These are phyloP conservation scores for Nilaparvata lugens DNA, from an alignment of 1,140 invertebrate genomes.

Conservation along the genomic window DNA sequence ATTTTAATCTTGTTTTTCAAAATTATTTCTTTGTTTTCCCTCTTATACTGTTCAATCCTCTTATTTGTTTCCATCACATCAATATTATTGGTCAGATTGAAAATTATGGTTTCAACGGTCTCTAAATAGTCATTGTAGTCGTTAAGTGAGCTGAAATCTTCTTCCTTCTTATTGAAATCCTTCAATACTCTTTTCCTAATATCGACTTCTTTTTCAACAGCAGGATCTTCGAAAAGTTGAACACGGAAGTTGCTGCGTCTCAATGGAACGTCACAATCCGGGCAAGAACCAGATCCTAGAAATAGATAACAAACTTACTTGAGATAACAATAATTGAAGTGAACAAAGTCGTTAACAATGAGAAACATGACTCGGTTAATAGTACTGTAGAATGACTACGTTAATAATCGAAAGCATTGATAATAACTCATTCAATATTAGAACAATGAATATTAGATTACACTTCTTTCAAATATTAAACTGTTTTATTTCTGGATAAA, in stretches of 20 bases:
- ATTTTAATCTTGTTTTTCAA: constrained; percentile 65
- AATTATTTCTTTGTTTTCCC: constrained; percentile 85
- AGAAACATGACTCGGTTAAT: too few relatives aligned
- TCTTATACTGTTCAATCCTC: constrained; percentile 85
- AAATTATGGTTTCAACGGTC: constrained; percentile 84
- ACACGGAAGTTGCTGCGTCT: constrained; percentile 84
- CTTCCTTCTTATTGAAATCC: constrained; percentile 87
- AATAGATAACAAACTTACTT: too few relatives aligned
- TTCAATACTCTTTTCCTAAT: constrained; percentile 81
- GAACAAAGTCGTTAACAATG: too few relatives aligned
- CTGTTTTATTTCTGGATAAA: too few relatives aligned
- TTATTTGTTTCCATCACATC: constrained; percentile 84
- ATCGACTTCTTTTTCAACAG: constrained; percentile 96
- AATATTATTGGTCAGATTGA: constrained; percentile 84
- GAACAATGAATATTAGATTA: too few relatives aligned
- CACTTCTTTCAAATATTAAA: too few relatives aligned
- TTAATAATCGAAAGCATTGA: too few relatives aligned
- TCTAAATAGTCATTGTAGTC: constrained; percentile 94
- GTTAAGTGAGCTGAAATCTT: constrained; percentile 68
- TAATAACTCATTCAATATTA: too few relatives aligned
- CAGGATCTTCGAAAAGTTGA: constrained; percentile 92
- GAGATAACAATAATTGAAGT: too few relatives aligned
- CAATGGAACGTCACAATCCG: constrained; percentile 81
- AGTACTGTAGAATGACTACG: too few relatives aligned
- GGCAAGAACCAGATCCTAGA: constrained; percentile 81